Conservation (phyloP, 2,113 vertebrate genomes). For the Ciconia boyciana region DNA sequence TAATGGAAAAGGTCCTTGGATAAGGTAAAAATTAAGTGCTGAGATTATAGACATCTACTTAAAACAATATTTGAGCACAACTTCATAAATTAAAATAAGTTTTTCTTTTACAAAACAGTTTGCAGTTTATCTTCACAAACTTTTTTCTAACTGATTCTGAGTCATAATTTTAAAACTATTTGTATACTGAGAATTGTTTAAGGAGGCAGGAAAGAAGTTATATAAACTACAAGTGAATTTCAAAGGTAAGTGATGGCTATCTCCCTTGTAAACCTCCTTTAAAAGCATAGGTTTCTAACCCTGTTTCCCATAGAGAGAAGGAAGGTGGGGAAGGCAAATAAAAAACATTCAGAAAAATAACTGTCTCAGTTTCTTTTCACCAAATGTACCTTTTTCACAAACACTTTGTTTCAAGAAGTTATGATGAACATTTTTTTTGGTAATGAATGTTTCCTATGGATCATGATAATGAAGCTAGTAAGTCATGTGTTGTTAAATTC, state of each 20-base stretch:
- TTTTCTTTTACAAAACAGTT: not conserved
- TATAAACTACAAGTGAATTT: not conserved
- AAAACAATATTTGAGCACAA: not conserved
- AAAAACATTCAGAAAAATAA: not conserved
- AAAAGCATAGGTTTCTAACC: not conserved
- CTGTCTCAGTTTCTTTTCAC: not conserved
- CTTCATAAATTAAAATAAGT: not conserved
- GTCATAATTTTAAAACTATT: not conserved
- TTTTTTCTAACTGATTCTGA: not conserved
- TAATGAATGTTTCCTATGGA: not conserved
- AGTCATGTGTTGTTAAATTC: not conserved
- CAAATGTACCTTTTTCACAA: not conserved
- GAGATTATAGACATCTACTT: not conserved
- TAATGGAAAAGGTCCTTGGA: not conserved
- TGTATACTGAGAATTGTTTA: not conserved
- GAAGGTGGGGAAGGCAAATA: not conserved
- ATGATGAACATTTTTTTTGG: not conserved
- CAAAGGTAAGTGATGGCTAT: not conserved
- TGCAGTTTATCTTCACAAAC: not conserved
- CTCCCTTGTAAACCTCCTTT: not conserved
- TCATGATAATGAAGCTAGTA: not conserved
- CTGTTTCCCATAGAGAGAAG: accelerated
- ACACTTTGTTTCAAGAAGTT: not conserved
- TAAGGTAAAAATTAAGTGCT: not conserved
- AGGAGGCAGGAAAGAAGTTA: not conserved